Evolutionary conservation across 2,113 vertebrate species (phyloP).

Genomic region (Podocnemis expansa): DNA sequence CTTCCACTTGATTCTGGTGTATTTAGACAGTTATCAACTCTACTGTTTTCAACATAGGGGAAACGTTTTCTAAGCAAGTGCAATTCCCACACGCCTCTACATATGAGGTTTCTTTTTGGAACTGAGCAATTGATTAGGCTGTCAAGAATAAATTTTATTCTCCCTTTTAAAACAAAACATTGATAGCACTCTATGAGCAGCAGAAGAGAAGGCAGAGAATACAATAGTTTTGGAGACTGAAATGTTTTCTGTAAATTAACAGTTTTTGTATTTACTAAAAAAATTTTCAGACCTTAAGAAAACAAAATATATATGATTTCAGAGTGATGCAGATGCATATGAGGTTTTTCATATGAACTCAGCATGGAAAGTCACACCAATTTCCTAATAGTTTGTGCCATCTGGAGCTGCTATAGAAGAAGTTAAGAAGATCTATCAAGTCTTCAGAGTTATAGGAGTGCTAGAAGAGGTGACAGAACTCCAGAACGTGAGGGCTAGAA

Average conservation of each 20-base stretch:
- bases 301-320: background rate
- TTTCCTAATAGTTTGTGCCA: background rate
- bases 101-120: background rate
- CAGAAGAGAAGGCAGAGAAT: background rate
- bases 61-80: background rate
- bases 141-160: background rate
- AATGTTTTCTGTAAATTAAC: background rate
- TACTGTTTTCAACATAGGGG: background rate
- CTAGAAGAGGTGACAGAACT: background rate
- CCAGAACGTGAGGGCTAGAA: background rate
- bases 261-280: background rate
- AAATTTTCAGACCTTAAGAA: background rate
- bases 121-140: background rate
- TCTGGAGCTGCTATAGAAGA: background rate
- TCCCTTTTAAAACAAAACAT: background rate
- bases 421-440: background rate
- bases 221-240: background rate
- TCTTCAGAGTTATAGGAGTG: background rate
- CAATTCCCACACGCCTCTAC: background rate
- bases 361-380: background rate
- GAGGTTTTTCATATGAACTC: background rate
- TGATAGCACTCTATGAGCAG: background rate
- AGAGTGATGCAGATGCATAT: background rate
- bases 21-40: background rate
- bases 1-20: background rate